Percentiles rank a stretch among this genome's conserved stretches.
These are phyloP conservation scores for Drosophila bocqueti DNA, from an alignment of 1,140 invertebrate genomes.

Conservation along the genomic window DNA sequence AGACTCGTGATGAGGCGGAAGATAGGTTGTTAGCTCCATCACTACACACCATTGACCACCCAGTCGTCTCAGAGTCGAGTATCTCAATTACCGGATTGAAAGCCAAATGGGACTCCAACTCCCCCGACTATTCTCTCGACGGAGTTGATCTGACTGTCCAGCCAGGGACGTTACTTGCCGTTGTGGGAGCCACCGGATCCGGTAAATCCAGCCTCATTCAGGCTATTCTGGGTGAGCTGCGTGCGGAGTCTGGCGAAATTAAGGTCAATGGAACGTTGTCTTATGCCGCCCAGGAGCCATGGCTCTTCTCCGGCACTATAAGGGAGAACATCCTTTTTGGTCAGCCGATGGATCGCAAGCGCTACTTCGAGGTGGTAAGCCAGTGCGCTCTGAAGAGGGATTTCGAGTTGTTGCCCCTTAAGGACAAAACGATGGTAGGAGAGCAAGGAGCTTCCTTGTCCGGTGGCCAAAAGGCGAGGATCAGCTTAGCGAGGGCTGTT, in stretches of 20 bases:
- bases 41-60: not conserved
- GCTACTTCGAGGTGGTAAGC: no score
- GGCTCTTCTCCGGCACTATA: constrained; percentile 92
- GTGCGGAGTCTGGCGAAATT: constrained; percentile 88
- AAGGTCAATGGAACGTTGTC: constrained; percentile 91
- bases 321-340: constrained; percentile 97
- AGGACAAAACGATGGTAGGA: no score
- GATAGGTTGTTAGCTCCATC: constrained; percentile 32
- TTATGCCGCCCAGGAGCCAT: constrained; percentile 96
- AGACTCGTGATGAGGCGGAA: constrained; percentile 24
- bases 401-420: no score
- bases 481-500: no score
- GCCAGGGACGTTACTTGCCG: constrained; percentile 88
- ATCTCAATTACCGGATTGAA: constrained; percentile 61
- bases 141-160: constrained; percentile 88
- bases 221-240: constrained; percentile 92
- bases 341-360: constrained; percentile 89
- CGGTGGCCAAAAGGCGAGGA: no score
- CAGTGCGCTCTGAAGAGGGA: no score
- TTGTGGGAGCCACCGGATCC: constrained; percentile 90
- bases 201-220: constrained; percentile 94
- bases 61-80: constrained; percentile 49
- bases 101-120: constrained; percentile 73
- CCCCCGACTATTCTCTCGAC: constrained; percentile 86
- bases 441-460: no score